Conservation (phyloP, 2,797 vertebrate genomes). For the Catostomus latipinnis region DNA sequence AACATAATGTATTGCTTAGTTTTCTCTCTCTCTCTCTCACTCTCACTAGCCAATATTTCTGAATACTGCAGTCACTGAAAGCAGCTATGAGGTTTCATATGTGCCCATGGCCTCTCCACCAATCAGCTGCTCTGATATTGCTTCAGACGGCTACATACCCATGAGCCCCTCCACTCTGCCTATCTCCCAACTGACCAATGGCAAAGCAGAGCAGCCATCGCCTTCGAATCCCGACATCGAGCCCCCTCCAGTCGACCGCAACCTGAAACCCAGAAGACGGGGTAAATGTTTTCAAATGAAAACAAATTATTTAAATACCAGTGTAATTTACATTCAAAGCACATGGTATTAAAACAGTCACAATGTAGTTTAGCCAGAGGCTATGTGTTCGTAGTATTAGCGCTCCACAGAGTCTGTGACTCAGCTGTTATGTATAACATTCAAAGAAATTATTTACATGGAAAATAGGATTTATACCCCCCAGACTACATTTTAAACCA, state of each 20-base stretch:
- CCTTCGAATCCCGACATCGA: slow-evolving; percentile 74
- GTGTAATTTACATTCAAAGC: neutral
- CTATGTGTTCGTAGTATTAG: neutral
- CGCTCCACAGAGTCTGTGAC: neutral
- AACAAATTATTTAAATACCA: neutral
- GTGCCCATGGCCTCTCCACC: slow-evolving; percentile 87
- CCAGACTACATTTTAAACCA: neutral
- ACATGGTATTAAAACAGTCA: neutral
- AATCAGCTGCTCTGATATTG: slow-evolving; percentile 58
- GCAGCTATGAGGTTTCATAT: slow-evolving; percentile 79
- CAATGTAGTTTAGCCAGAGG: neutral
- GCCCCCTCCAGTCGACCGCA: slow-evolving; percentile 93
- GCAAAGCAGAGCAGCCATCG: slow-evolving; percentile 60
- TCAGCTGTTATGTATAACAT: too few species aligned
- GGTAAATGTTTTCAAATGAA: slow-evolving; percentile 73
- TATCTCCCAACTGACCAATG: slow-evolving; percentile 67
- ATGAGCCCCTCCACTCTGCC: slow-evolving; percentile 83
- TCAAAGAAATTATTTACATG: neutral
- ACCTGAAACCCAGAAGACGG: slow-evolving; percentile 92
- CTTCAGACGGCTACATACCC: slow-evolving; percentile 89
- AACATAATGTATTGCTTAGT: neutral
- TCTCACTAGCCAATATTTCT: slow-evolving; percentile 77
- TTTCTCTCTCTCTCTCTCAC: slow-evolving; percentile 46
- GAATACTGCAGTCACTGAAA: slow-evolving; percentile 70
- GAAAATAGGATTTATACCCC: neutral